These are phyloP conservation scores for Ascidia mentula DNA, from an alignment of 23 tunicate genomes.

Conservation along the genomic window DNA sequence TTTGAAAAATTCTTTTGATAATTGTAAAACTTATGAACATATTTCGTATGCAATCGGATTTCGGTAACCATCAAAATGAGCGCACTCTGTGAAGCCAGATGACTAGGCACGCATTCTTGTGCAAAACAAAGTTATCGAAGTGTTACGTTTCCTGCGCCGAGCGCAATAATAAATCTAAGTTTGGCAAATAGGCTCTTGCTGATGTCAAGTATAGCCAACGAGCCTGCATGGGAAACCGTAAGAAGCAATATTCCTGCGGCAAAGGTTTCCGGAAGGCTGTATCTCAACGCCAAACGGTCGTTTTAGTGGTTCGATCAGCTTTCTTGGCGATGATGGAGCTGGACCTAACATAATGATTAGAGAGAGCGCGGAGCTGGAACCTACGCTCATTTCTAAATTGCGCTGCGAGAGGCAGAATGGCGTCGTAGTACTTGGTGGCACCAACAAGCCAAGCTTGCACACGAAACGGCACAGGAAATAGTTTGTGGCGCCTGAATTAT, in stretches of 20 bases:
- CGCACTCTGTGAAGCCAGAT: no score
- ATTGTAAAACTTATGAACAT: no score
- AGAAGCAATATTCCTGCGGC: slow-evolving; percentile 9
- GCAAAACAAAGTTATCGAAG: slow-evolving; percentile 2
- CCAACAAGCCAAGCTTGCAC: background rate
- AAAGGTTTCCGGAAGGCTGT: slow-evolving; percentile 1
- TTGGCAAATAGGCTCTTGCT: background rate
- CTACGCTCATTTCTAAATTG: background rate
- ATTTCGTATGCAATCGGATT: no score
- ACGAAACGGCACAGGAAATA: background rate
- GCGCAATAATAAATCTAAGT: background rate
- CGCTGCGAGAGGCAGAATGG: background rate
- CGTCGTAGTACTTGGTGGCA: background rate
- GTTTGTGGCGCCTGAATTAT: slow-evolving; percentile 6
- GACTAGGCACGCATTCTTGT: no score
- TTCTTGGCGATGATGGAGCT: background rate
- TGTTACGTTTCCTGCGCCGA: background rate
- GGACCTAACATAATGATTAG: background rate
- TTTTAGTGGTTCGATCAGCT: background rate
- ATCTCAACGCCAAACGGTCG: slow-evolving; percentile 1
- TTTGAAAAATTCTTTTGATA: no score
- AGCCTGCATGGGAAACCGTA: slow-evolving; percentile 12
- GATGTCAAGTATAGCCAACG: background rate
- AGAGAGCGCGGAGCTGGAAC: background rate
- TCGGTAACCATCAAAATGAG: no score